Percentiles rank a stretch among this genome's conserved stretches.
Conservation (phyloP, 1,140 invertebrate species). For the Pogonomyrmex californicus region DNA sequence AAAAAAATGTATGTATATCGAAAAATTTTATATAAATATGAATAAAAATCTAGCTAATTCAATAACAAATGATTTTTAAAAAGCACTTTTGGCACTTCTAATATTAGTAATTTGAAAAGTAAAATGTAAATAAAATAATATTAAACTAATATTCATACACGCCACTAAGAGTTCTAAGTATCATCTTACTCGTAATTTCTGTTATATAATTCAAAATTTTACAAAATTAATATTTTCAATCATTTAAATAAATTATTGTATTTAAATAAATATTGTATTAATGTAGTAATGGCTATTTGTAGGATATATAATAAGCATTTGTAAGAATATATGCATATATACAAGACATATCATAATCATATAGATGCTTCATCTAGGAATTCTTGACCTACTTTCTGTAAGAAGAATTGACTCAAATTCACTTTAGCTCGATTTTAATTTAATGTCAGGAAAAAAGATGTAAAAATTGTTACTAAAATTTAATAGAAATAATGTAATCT, state of each 20-base stretch:
- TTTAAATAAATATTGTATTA: neutral
- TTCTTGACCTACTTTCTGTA: neutral
- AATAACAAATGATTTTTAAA: conserved; percentile 45
- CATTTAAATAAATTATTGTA: conserved; percentile 9
- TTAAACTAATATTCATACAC: conserved; percentile 20
- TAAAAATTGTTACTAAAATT: conserved; percentile 25
- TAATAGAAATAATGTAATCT: conserved; percentile 1
- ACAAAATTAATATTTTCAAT: neutral
- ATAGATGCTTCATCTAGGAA: neutral
- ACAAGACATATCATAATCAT: neutral
- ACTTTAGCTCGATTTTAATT: neutral
- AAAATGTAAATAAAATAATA: conserved; percentile 48
- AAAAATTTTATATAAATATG: conserved; percentile 52
- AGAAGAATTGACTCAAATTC: neutral
- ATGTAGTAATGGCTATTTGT: too few species aligned
- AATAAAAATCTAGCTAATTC: conserved; percentile 37
- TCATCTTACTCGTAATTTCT: neutral
- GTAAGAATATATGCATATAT: conserved; percentile 30
- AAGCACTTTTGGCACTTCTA: conserved; percentile 47
- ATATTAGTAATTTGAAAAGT: conserved; percentile 43
- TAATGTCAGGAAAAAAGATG: neutral
- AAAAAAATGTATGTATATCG: conserved; percentile 49
- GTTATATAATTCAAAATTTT: conserved; percentile 12
- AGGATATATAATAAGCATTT: neutral
- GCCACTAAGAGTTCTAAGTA: neutral